A percentile compares a stretch with the other conserved stretches of the same genome.
These are phyloP conservation scores for Siniperca scherzeri DNA, from an alignment of 2,797 vertebrate genomes.

Conservation along the genomic window DNA sequence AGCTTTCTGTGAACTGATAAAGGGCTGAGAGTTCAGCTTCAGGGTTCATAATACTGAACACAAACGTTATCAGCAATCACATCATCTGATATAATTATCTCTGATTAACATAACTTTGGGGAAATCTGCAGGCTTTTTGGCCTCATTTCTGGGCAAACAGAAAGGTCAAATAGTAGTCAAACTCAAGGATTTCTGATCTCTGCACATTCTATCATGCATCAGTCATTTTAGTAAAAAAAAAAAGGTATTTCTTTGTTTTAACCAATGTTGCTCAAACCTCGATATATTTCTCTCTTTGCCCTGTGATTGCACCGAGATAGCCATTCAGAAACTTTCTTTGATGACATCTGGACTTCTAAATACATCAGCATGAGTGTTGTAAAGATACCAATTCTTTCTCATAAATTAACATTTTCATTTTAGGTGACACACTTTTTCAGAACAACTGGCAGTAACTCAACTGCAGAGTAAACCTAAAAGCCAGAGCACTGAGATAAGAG, in stretches of 20 bases:
- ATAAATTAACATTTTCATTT: constrained; percentile 2
- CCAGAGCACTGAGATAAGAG: background rate
- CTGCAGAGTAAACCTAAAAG: constrained; percentile 7
- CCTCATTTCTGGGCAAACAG: background rate
- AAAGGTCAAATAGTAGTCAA: constrained; percentile 21
- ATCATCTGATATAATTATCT: constrained; percentile 23
- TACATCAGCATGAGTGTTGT: constrained; percentile 2
- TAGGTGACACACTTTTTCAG: background rate
- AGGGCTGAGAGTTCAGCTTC: constrained; percentile 3
- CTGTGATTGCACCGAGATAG: background rate
- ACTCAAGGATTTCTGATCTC: constrained; percentile 6
- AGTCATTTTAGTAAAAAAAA: background rate
- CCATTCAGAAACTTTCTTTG: background rate
- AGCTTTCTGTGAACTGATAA: background rate
- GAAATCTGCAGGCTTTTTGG: background rate
- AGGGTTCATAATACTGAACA: constrained; percentile 1
- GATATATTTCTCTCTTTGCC: background rate
- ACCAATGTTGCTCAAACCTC: background rate
- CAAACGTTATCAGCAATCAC: background rate
- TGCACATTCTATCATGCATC: background rate
- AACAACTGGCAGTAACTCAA: background rate
- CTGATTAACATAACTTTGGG: background rate
- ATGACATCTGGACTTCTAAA: background rate
- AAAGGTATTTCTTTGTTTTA: background rate
- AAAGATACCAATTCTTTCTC: background rate